Percentiles rank a stretch among this genome's conserved stretches.
phyloP scores from a whole-genome alignment of 2,888 invertebrate species.

The Elmis aenea region DNA sequence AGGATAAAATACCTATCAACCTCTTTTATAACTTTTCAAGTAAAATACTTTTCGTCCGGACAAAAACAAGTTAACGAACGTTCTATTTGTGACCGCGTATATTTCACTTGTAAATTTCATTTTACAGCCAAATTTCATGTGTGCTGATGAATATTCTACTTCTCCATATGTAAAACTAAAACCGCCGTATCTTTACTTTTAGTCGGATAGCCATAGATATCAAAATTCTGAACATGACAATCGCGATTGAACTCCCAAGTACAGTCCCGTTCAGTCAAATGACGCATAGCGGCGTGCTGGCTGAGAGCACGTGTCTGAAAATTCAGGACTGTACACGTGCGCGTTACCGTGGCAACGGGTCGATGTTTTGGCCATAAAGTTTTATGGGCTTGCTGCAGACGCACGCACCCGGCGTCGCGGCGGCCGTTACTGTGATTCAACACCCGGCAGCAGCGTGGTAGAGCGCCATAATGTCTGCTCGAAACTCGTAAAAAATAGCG shows the following conservation, averaged over 20 bases:
- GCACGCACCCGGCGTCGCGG: conserved; percentile 43
- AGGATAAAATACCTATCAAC: too few relatives aligned
- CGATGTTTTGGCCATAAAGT: conserved; percentile 48
- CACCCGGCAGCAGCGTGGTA: conserved; percentile 30
- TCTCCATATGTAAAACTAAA: too few relatives aligned
- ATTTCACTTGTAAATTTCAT: too few relatives aligned
- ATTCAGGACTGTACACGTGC: conserved; percentile 32
- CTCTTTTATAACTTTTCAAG: too few relatives aligned
- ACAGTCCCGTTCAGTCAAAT: conserved; percentile 25
- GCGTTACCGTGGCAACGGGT: conserved; percentile 46
- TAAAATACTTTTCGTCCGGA: too few relatives aligned
- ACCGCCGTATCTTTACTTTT: too few relatives aligned
- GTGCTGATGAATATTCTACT: too few relatives aligned
- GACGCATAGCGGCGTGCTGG: conserved; percentile 12
- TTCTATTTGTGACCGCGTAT: too few relatives aligned
- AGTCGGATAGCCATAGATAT: too few relatives aligned
- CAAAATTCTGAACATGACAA: conserved; percentile 42
- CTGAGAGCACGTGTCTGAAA: conserved; percentile 14
- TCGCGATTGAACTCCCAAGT: conserved; percentile 28
- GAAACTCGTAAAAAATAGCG: conserved; percentile 40
- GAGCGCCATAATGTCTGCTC: conserved; percentile 40
- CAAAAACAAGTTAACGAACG: too few relatives aligned
- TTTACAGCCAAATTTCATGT: too few relatives aligned
- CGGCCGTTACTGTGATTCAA: conserved; percentile 38
- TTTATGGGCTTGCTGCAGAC: conserved; percentile 45